Percentiles rank a stretch among this genome's conserved stretches.
Conservation (phyloP, 1,140 invertebrate genomes). For the Rhizoglyphus robini region DNA sequence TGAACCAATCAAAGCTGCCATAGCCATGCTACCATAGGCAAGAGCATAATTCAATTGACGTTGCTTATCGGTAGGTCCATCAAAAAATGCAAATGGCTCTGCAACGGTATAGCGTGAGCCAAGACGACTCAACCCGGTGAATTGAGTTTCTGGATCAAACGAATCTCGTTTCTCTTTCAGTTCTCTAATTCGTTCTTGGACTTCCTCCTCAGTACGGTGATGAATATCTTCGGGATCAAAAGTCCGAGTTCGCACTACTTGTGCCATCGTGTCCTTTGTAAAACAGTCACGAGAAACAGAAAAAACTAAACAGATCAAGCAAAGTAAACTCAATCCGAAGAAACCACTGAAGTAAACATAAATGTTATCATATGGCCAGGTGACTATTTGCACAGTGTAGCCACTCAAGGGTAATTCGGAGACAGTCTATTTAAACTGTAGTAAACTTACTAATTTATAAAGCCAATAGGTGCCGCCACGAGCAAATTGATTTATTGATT, state of each 20-base stretch:
- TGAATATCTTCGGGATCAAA: background rate
- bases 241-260: background rate
- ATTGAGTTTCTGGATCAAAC: conserved; percentile 37
- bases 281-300: no score
- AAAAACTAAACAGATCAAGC: no score
- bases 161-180: conserved; percentile 33
- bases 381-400: no score
- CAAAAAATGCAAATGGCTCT: conserved; percentile 4
- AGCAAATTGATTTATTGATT: no score
- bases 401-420: no score
- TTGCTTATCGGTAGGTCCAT: background rate
- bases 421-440: no score
- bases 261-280: background rate
- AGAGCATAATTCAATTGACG: background rate
- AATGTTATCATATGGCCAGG: no score
- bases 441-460: no score
- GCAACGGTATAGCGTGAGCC: conserved; percentile 7
- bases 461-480: no score
- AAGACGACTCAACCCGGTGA: conserved; percentile 2
- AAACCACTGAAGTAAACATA: no score
- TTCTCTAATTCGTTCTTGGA: background rate
- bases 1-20: background rate
- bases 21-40: background rate
- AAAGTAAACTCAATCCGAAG: no score
- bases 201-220: background rate